phyloP scores from a whole-genome alignment of 2,113 vertebrate genomes.

The Tupaia tana region DNA sequence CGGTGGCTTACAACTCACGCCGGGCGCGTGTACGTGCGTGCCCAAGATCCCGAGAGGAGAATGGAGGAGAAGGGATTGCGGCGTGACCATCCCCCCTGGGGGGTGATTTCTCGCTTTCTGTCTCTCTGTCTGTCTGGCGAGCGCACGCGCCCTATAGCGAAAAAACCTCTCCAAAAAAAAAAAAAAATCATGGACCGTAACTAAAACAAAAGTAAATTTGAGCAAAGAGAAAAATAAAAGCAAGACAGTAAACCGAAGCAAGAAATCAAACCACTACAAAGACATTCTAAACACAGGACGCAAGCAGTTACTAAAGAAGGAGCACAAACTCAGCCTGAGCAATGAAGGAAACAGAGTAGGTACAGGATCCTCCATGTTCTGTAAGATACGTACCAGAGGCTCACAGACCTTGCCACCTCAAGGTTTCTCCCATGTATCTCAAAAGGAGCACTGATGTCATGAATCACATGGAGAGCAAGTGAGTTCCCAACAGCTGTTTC shows the following conservation, averaged over 20 bases:
- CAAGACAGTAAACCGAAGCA: not conserved
- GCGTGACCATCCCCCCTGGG: no score
- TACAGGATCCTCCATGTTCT: not conserved
- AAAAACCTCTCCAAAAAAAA: no score
- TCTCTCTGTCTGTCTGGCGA: no score
- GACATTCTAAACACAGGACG: not conserved
- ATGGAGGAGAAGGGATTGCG: no score
- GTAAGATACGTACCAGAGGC: not conserved
- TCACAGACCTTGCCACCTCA: not conserved
- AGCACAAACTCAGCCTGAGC: not conserved
- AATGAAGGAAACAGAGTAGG: not conserved
- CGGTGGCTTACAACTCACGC: no score
- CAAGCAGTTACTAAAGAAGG: not conserved
- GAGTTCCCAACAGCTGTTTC: not conserved
- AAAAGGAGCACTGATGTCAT: not conserved
- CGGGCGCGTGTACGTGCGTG: no score
- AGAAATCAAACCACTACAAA: not conserved
- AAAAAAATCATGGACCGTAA: conserved; percentile 12
- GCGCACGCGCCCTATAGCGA: no score
- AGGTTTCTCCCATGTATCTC: not conserved
- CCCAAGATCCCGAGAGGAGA: no score
- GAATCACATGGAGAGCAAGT: not conserved
- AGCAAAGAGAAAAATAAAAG: conserved; percentile 19
- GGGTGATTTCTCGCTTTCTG: no score
- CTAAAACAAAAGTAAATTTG: conserved; percentile 3